Evolutionary conservation across 1,140 invertebrate genomes (phyloP).

Genomic region (Nasonia vitripennis): DNA sequence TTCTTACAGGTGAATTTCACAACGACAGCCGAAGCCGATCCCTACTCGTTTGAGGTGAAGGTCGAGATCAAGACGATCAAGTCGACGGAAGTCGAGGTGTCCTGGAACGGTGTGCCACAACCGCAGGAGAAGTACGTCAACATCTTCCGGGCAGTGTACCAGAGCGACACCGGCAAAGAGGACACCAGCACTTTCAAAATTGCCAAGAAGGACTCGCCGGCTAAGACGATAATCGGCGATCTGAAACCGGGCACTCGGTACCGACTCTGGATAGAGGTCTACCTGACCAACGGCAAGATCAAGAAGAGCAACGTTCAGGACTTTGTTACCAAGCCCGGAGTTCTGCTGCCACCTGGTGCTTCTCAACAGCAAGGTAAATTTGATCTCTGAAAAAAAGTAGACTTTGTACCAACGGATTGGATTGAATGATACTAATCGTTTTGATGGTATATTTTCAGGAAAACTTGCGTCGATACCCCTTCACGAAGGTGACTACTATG

Average conservation of each 20-base stretch:
- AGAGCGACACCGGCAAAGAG: conserved; percentile 83
- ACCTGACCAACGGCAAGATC: conserved; percentile 90
- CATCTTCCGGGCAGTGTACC: conserved; percentile 90
- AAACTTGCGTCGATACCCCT: conserved; percentile 78
- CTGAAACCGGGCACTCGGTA: conserved; percentile 89
- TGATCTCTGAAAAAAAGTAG: neutral
- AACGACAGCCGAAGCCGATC: conserved; percentile 76
- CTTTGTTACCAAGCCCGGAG: conserved; percentile 87
- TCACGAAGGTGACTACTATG: conserved; percentile 86
- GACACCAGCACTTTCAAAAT: conserved; percentile 89
- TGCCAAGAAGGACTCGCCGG: conserved; percentile 85
- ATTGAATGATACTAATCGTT: neutral
- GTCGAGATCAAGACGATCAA: conserved; percentile 85
- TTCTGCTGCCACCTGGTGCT: conserved; percentile 76
- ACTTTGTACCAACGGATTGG: neutral
- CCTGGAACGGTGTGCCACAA: conserved; percentile 88
- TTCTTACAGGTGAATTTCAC: conserved; percentile 70
- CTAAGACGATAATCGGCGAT: conserved; percentile 81
- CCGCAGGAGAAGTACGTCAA: conserved; percentile 94
- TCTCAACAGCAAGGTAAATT: conserved; percentile 74
- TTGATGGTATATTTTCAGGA: conserved; percentile 66
- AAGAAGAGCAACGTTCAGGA: conserved; percentile 92
- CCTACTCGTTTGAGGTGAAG: conserved; percentile 87
- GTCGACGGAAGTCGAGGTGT: conserved; percentile 84
- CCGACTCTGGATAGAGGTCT: conserved; percentile 90